These are phyloP conservation scores for Forbesichthys agassizii DNA, from an alignment of 2,113 vertebrate genomes.

Conservation along the genomic window DNA sequence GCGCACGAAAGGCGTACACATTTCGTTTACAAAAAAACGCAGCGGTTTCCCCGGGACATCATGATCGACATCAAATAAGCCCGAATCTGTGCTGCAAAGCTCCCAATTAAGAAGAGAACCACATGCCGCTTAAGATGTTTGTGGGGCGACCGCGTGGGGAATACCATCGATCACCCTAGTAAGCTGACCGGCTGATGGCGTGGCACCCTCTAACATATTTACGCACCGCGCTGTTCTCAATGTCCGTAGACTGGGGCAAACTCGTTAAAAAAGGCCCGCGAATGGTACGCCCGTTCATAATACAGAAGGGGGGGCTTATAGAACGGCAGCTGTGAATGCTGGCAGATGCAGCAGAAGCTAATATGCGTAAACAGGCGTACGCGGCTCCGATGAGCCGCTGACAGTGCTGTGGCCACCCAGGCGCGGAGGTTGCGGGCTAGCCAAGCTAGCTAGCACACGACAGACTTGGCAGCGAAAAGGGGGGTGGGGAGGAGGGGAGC, in stretches of 20 bases:
- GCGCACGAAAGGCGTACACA: slow-evolving; percentile 65
- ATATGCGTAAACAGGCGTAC: slow-evolving; percentile 75
- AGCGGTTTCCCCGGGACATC: slow-evolving; percentile 68
- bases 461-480: slow-evolving; percentile 55
- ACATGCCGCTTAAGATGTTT: slow-evolving; percentile 79
- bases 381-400: slow-evolving; percentile 62
- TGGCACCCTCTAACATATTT: slow-evolving; percentile 73
- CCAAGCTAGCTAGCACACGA: slow-evolving; percentile 20
- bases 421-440: slow-evolving; percentile 36
- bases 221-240: slow-evolving; percentile 64
- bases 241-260: slow-evolving; percentile 69
- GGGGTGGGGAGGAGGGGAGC: too few species aligned
- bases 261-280: slow-evolving; percentile 68
- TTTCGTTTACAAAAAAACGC: slow-evolving; percentile 72
- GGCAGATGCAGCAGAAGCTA: slow-evolving; percentile 77
- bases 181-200: slow-evolving; percentile 75
- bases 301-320: slow-evolving; percentile 23
- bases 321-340: slow-evolving; percentile 60
- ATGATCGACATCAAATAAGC: slow-evolving; percentile 70
- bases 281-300: slow-evolving; percentile 34
- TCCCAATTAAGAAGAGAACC: slow-evolving; percentile 82
- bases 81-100: slow-evolving; percentile 73
- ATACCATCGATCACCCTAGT: slow-evolving; percentile 75
- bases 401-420: slow-evolving; percentile 61
- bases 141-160: slow-evolving; percentile 72